phyloP scores from a whole-genome alignment of 2,888 invertebrate species.

The Labia minor region DNA sequence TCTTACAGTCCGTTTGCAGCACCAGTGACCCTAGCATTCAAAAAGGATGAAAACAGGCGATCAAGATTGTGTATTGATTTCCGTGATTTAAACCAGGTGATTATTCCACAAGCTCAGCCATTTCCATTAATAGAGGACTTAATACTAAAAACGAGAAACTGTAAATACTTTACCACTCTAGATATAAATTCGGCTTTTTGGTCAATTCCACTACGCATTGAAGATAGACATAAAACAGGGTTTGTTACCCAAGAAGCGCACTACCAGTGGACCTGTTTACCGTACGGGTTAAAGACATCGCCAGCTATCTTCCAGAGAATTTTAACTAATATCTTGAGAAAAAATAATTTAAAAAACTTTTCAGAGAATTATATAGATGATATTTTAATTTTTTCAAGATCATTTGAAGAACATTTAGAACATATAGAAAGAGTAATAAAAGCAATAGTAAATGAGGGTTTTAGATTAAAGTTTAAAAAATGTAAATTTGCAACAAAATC shows the following conservation, averaged over 20 bases:
- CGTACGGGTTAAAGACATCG: conserved; percentile 26
- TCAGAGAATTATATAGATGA: conserved; percentile 29
- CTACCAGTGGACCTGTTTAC: conserved; percentile 24
- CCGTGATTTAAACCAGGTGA: conserved; percentile 17
- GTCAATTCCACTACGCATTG: conserved; percentile 24
- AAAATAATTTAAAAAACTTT: conserved; percentile 26
- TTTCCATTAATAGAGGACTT: conserved; percentile 25
- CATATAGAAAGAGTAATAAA: conserved; percentile 21
- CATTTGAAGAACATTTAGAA: conserved; percentile 25
- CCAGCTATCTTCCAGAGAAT: conserved; percentile 29
- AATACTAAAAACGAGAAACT: conserved; percentile 22
- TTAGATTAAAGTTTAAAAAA: conserved; percentile 27
- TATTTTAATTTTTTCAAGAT: conserved; percentile 27
- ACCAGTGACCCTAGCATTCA: neutral
- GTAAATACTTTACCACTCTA: conserved; percentile 18
- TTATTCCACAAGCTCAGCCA: conserved; percentile 22
- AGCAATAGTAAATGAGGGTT: conserved; percentile 27
- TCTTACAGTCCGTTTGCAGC: neutral
- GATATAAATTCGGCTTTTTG: conserved; percentile 24
- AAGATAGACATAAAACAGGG: conserved; percentile 26
- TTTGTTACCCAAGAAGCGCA: conserved; percentile 25
- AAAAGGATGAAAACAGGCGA: conserved; percentile 25
- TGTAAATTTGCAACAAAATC: conserved; percentile 22
- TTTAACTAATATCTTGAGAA: conserved; percentile 26
- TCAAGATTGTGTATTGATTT: conserved; percentile 25